Evolutionary conservation across 2,797 vertebrate genomes (phyloP).

Genomic region (Manis javanica): DNA sequence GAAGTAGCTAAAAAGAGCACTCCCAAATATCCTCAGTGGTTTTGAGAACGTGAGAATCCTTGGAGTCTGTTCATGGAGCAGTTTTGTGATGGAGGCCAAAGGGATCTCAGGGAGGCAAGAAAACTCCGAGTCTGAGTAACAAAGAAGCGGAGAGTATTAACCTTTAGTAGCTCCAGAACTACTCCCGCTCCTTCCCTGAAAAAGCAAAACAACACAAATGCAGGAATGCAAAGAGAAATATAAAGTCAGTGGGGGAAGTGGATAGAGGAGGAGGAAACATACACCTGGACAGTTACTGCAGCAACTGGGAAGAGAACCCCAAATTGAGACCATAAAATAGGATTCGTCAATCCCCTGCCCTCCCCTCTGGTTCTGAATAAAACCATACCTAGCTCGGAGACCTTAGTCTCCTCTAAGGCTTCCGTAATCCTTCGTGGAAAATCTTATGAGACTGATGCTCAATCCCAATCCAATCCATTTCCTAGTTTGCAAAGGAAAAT

Average conservation of each 20-base stretch:
- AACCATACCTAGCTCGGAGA: neutral
- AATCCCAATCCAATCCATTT: constrained; percentile 57
- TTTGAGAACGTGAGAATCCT: constrained; percentile 51
- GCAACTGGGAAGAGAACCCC: neutral
- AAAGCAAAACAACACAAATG: neutral
- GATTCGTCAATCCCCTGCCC: neutral
- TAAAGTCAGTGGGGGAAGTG: neutral
- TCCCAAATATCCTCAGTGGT: neutral
- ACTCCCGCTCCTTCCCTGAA: neutral
- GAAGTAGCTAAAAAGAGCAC: constrained; percentile 3
- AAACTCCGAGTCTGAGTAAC: neutral
- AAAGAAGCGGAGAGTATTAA: neutral
- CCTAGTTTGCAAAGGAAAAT: constrained; percentile 71
- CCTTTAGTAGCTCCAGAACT: neutral
- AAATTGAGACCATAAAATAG: neutral
- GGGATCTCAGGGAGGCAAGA: neutral
- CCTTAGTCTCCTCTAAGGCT: neutral
- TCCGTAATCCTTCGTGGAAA: constrained; percentile 22
- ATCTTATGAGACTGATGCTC: neutral
- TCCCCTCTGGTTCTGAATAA: neutral
- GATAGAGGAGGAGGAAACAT: neutral
- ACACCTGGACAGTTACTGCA: constrained; percentile 61
- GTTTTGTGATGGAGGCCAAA: neutral
- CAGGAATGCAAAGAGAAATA: neutral
- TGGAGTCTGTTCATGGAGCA: neutral